Base-by-base conservation (phyloP, 2,797 vertebrate genomes). In the Arnoldichthys spilopterus region DNA sequence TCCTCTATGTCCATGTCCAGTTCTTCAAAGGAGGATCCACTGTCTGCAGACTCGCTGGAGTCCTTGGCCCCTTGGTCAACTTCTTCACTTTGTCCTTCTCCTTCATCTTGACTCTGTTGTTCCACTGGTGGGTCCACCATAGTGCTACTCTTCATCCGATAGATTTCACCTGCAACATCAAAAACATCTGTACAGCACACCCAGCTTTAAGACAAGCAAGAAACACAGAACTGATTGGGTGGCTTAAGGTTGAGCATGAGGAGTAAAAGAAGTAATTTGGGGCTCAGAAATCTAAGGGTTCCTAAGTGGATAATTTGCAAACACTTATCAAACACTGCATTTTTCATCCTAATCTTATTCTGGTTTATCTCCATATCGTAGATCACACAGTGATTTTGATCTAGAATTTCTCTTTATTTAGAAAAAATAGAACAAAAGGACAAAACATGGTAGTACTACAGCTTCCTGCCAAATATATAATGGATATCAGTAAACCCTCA, bases 11-110 rank as follows among this genome's bases (percentile, higher is more conserved):
- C 97, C 91, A 98, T 92, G 90, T 97, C 97, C 72, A 99, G 94
- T 88, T 99, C 98, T 86, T 99, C 98, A 4, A 99, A 99, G 80
- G 98, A 99, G 0, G 98, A 99, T 83, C 96, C 94, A 0, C 98
- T 99, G 89, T 87, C 92, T 80, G 93, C 51, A 1, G 93, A 94
- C 76, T 87, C 90, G 28, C 89, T 87, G 0, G 95, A 96, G 87
- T 93, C 96, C 87, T 94, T 94, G 89, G 95, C 87, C 45, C 84
- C 84, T 70, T 82, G 86, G 72, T 92, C 90, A 49, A 85, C 87
- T 45, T 82, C 93, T 84, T 89, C 91, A 84, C 90, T 89, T 0
- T 72, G 86, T 26, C 92, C 95, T 51, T 96, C 93, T 66, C 37
- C 80, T 34, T 84, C 82, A 61, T 89, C 92, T 0, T 82, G 90